phyloP scores from a whole-genome alignment of 2,888 invertebrate genomes.

The Heliconius cydno region DNA sequence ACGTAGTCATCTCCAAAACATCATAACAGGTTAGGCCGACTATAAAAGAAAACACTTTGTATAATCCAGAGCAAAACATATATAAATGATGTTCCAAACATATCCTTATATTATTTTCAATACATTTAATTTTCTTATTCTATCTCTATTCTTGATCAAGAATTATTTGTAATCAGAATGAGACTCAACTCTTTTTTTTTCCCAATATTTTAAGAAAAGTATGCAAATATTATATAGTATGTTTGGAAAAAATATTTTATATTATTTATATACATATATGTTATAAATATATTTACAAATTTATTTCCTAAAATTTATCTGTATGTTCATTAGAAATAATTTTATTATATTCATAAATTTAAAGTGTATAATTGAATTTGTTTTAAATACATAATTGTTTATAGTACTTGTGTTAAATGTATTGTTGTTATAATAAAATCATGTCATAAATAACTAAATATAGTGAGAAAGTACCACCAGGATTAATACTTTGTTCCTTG shows the following conservation, averaged over 20 bases:
- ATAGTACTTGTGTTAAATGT: not conserved
- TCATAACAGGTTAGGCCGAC: not conserved
- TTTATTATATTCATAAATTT: constrained; percentile 11
- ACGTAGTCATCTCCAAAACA: not conserved
- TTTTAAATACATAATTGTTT: not conserved
- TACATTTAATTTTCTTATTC: constrained; percentile 5
- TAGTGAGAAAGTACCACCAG: not conserved
- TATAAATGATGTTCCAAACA: not conserved
- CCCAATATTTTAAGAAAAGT: not conserved
- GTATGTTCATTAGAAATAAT: not conserved
- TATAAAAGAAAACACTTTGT: not conserved
- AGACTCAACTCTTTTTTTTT: not conserved
- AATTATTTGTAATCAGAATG: constrained; percentile 19
- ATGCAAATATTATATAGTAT: constrained; percentile 4
- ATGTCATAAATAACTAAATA: not conserved
- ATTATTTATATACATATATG: not conserved
- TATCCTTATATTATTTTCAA: not conserved
- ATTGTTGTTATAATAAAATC: constrained; percentile 11
- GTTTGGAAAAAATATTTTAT: constrained; percentile 4
- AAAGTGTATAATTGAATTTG: constrained; percentile 3
- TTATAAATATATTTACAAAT: not conserved
- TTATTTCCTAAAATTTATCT: constrained; percentile 1
- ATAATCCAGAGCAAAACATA: not conserved
- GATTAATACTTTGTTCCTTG: constrained; percentile 6
- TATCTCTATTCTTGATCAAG: constrained; percentile 15